Base-by-base conservation (phyloP, 2,888 invertebrate genomes). In the Empis stercorea region DNA sequence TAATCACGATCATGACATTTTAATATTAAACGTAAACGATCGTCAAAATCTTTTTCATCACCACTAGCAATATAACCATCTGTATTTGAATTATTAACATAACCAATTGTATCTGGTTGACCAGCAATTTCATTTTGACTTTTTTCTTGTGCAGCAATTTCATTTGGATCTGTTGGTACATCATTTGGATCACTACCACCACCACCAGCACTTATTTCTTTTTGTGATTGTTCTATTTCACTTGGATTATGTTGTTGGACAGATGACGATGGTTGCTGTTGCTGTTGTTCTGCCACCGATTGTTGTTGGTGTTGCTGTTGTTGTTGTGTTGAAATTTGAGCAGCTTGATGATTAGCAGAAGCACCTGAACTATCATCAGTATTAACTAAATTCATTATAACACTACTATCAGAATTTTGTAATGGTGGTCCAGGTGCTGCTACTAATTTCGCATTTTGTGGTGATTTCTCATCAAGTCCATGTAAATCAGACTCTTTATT, bases 1-100 rank as follows among this genome's bases (percentile, higher is more conserved):
- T 73, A 75, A 30, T 76, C 74, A 55, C 73, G 78, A 56, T 85
- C 81, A 58, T 76, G 74, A 65, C 86, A 86, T 46, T 69, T 73
- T 44, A 84, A 51, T 40, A 68, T 55, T 48, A 62, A 60, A 38
- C 63, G 61, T 32, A 69, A 59, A 32, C 68, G 67, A 49, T 67
- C 66, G 42, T 66, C 65, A 52, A 68, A 62, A 52, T 69, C 69
- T 54, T 65, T 65, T 48, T 69, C 68, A 43, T 68, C 66, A 7
- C 63, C 63, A 15, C 62, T 64, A 37, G 62, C 62, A 38, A 64
- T 61, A 49, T 65, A 68, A 30, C 52, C 56, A 30, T 68, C 67
- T 30, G 57, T 51, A 49, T 59, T 63, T 32, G 62, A 62, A 44
- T 59, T 61, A 55, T 66, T 67, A 44, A 61, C 55, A 53, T 57